phyloP scores from a whole-genome alignment of 35 echinoderm and acorn worm genomes.

The Eucidaris tribuloides region DNA sequence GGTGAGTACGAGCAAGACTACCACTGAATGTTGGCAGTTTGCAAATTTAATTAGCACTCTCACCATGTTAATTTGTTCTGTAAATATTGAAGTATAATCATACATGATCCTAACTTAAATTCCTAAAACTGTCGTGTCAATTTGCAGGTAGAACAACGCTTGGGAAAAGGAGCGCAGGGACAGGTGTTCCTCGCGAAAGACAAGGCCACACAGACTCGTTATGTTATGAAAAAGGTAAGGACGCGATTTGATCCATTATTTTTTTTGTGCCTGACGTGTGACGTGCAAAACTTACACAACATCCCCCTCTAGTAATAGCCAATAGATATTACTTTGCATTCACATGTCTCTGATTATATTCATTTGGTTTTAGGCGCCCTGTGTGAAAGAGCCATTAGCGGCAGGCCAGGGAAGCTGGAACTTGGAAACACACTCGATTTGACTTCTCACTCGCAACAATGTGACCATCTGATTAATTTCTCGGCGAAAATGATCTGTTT shows the following conservation, averaged over 20 bases:
- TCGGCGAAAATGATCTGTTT: too few species aligned
- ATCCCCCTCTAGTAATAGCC: too few species aligned
- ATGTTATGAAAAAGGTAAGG: slow-evolving; percentile 86
- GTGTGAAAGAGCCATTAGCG: too few species aligned
- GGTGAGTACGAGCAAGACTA: neutral
- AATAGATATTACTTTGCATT: too few species aligned
- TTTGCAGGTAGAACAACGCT: slow-evolving; percentile 74
- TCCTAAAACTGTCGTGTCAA: neutral
- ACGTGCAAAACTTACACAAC: neutral
- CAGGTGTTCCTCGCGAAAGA: slow-evolving; percentile 78
- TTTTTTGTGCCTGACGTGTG: neutral
- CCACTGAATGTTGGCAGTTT: too few species aligned
- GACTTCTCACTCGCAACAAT: too few species aligned
- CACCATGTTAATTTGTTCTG: neutral
- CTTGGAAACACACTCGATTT: too few species aligned
- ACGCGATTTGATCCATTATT: neutral
- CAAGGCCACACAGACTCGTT: slow-evolving; percentile 19
- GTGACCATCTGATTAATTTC: too few species aligned
- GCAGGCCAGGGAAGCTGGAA: too few species aligned
- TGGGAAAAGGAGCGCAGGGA: slow-evolving; percentile 92
- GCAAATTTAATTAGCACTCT: neutral
- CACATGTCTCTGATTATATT: too few species aligned
- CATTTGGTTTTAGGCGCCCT: too few species aligned
- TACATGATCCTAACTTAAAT: neutral
- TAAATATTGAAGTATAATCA: neutral